A percentile compares a stretch with the other conserved stretches of the same genome.
These are phyloP conservation scores for Anagyrus pseudococci DNA, from an alignment of 2,888 invertebrate genomes.

Conservation along the genomic window DNA sequence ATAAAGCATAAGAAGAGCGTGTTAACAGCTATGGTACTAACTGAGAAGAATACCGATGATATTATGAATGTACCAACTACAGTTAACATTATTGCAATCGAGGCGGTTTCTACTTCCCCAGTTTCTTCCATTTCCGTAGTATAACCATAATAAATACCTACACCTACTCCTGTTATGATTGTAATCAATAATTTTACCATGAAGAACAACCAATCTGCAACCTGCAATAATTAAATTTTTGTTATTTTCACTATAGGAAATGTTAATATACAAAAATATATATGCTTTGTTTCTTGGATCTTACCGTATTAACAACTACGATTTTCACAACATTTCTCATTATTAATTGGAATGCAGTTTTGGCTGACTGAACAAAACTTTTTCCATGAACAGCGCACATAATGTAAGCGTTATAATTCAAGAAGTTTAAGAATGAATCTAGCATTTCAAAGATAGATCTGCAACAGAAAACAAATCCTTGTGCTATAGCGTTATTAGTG, in stretches of 20 bases:
- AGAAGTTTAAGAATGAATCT: slow-evolving; percentile 85
- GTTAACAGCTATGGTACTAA: slow-evolving; percentile 95
- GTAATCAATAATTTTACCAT: slow-evolving; percentile 87
- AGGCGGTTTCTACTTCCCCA: slow-evolving; percentile 66
- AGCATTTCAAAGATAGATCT: slow-evolving; percentile 87
- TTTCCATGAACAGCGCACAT: slow-evolving; percentile 95
- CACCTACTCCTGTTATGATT: slow-evolving; percentile 74
- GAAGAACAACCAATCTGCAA: slow-evolving; percentile 91
- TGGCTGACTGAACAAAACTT: slow-evolving; percentile 88
- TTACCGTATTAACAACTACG: slow-evolving; percentile 79
- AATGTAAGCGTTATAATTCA: slow-evolving; percentile 89
- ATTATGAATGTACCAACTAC: neutral
- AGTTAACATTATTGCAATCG: neutral
- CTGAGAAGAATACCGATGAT: slow-evolving; percentile 86
- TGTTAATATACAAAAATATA: too few relatives aligned
- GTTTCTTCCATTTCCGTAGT: slow-evolving; percentile 69
- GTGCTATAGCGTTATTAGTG: slow-evolving; percentile 75
- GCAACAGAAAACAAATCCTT: slow-evolving; percentile 72
- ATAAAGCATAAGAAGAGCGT: slow-evolving; percentile 95
- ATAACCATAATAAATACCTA: slow-evolving; percentile 69
- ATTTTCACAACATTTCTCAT: slow-evolving; percentile 84
- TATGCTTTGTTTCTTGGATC: too few relatives aligned
- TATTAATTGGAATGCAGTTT: slow-evolving; percentile 86
- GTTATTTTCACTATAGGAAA: too few relatives aligned
- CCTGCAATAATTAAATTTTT: slow-evolving; percentile 60